These are phyloP conservation scores for Astropecten irregularis DNA, from an alignment of 53 echinoderm and acorn worm genomes.

Conservation along the genomic window DNA sequence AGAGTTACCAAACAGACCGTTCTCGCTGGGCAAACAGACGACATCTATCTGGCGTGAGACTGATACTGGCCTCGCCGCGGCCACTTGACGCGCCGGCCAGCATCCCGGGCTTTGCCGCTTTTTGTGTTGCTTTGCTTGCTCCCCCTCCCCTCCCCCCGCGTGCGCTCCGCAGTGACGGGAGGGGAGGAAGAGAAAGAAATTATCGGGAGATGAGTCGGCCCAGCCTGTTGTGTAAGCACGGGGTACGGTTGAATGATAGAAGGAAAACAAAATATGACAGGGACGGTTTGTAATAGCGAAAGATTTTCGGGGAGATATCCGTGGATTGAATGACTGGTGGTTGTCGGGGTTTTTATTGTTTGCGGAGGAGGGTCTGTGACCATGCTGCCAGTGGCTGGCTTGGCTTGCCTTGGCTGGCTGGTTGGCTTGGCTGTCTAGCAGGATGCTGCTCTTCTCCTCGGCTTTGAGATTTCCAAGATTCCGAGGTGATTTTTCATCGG, in stretches of 20 bases:
- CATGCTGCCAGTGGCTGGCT: conserved; percentile 13
- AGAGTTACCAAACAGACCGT: conserved; percentile 54
- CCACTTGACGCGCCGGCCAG: conserved; percentile 43
- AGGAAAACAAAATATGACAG: conserved; percentile 57
- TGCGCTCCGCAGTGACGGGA: background rate
- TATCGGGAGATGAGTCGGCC: conserved; percentile 16
- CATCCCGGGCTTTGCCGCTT: too few relatives aligned
- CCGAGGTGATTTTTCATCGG: background rate
- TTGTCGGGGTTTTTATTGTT: conserved; percentile 2
- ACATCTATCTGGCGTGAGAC: conserved; percentile 37
- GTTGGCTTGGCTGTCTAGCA: too few relatives aligned
- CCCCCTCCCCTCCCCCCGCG: too few relatives aligned
- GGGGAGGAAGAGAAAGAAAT: background rate
- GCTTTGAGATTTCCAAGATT: conserved; percentile 22
- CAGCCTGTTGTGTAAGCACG: conserved; percentile 44
- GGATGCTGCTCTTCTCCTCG: too few relatives aligned
- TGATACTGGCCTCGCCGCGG: conserved; percentile 15
- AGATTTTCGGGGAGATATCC: conserved; percentile 26
- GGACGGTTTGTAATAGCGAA: conserved; percentile 35
- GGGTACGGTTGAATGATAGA: conserved; percentile 49
- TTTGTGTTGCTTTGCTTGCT: background rate
- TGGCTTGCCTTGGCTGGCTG: too few relatives aligned
- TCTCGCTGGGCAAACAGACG: conserved; percentile 45
- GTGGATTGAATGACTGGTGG: conserved; percentile 48
- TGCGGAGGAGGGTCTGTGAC: conserved; percentile 45